A percentile compares a stretch with the other conserved stretches of the same genome.
Evolutionary conservation across 2,888 invertebrate genomes (phyloP).

Genomic region (Cryptops parisi): DNA sequence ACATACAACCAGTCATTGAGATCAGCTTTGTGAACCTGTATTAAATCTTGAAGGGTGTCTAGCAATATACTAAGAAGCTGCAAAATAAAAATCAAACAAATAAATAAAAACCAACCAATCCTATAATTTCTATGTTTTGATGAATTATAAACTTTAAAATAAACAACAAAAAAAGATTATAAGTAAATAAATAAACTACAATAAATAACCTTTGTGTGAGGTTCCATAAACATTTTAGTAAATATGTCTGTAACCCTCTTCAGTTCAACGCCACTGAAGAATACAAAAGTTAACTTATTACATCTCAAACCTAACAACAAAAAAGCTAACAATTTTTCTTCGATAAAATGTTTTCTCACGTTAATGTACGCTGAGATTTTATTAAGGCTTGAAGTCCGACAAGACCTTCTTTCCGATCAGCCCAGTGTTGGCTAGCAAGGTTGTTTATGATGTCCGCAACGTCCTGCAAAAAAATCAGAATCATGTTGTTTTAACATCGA

Average conservation of each 20-base stretch:
- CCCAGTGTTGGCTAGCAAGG: constrained; percentile 82
- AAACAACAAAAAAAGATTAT: constrained; percentile 2
- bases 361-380: constrained; percentile 33
- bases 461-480: constrained; percentile 42
- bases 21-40: constrained; percentile 70
- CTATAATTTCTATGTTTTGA: too few species aligned
- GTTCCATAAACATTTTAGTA: constrained; percentile 94
- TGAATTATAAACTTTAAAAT: too few species aligned
- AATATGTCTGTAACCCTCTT: constrained; percentile 82
- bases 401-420: constrained; percentile 88
- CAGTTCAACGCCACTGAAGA: constrained; percentile 43
- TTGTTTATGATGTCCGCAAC: constrained; percentile 71
- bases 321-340: not conserved
- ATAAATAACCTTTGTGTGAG: constrained; percentile 56
- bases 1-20: constrained; percentile 88
- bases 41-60: constrained; percentile 81
- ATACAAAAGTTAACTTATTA: constrained; percentile 18
- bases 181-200: not conserved
- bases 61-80: constrained; percentile 77
- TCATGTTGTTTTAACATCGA: too few species aligned
- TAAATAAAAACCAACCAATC: constrained; percentile 9
- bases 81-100: too few species aligned
- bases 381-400: constrained; percentile 60
- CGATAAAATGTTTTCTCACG: constrained; percentile 23
- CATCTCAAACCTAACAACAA: constrained; percentile 11